Percentiles rank a stretch among this genome's conserved stretches.
Evolutionary conservation across 1,140 invertebrate species (phyloP).

Genomic region (Bombus confusus): DNA sequence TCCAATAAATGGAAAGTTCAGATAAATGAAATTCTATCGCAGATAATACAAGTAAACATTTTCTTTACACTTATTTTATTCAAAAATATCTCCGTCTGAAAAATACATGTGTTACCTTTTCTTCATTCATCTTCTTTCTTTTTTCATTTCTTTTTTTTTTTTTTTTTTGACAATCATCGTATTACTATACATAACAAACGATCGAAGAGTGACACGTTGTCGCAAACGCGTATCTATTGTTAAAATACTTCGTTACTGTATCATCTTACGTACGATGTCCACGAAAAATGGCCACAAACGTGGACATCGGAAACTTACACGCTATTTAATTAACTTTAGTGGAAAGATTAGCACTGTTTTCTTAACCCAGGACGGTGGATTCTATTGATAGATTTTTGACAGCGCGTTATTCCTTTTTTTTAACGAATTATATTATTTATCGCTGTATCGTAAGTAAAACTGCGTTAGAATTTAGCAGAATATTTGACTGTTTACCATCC

Average conservation of each 20-base stretch:
- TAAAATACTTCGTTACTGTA: slow-evolving; percentile 41
- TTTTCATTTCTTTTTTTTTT: slow-evolving; percentile 61
- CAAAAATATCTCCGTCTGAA: slow-evolving; percentile 80
- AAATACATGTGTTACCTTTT: slow-evolving; percentile 75
- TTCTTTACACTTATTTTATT: slow-evolving; percentile 79
- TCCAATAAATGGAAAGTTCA: neutral
- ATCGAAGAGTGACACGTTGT: slow-evolving; percentile 65
- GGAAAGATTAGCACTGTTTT: slow-evolving; percentile 10
- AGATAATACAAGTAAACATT: slow-evolving; percentile 6
- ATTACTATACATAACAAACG: slow-evolving; percentile 73
- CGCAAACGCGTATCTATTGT: slow-evolving; percentile 45
- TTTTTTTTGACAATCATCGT: slow-evolving; percentile 75
- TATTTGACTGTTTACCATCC: slow-evolving; percentile 23
- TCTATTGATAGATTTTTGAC: neutral
- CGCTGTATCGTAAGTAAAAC: neutral
- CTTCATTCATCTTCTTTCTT: slow-evolving; percentile 48
- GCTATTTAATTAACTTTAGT: slow-evolving; percentile 29
- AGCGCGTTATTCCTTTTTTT: neutral
- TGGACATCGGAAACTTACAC: neutral
- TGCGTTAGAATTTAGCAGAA: slow-evolving; percentile 38
- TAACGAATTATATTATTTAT: neutral
- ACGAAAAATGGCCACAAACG: neutral
- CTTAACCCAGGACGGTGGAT: slow-evolving; percentile 1
- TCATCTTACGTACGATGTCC: slow-evolving; percentile 6
- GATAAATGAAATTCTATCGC: neutral